Evolutionary conservation across 53 echinoderm and acorn worm genomes (phyloP).

Genomic region (Crossaster papposus): DNA sequence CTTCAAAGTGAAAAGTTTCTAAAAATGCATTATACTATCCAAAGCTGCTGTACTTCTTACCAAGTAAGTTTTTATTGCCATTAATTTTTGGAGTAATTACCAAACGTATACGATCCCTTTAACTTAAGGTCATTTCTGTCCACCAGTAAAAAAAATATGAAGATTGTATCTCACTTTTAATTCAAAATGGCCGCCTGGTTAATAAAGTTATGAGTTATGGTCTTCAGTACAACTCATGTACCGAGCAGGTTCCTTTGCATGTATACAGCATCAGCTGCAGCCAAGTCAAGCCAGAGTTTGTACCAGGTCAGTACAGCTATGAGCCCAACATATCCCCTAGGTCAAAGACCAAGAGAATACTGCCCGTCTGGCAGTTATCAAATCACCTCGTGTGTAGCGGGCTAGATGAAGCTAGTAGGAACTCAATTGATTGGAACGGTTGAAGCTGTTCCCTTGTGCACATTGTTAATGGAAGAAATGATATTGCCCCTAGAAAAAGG

Average conservation of each 20-base stretch:
- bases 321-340: not conserved
- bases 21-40: no score
- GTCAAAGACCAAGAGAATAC: constrained; percentile 29
- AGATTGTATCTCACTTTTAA: not conserved
- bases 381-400: constrained; percentile 12
- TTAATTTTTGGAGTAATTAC: no score
- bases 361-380: not conserved
- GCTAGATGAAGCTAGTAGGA: not conserved
- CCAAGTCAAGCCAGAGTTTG: constrained; percentile 1
- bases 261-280: constrained; percentile 10
- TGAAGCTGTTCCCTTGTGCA: not conserved
- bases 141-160: no score
- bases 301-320: not conserved
- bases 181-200: not conserved
- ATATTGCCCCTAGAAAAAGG: no score
- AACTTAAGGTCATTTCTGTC: no score
- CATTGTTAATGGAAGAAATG: not conserved
- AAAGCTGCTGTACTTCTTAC: no score
- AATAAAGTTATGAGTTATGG: not conserved
- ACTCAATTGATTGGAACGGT: not conserved
- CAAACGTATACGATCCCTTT: no score
- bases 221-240: not conserved
- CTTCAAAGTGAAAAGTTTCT: no score
- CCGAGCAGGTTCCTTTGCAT: not conserved
- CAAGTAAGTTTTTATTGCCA: no score